A percentile compares a stretch with the other conserved stretches of the same genome.
Conservation (phyloP, 1,140 invertebrate species). For the Aporrectodea caliginosa region DNA sequence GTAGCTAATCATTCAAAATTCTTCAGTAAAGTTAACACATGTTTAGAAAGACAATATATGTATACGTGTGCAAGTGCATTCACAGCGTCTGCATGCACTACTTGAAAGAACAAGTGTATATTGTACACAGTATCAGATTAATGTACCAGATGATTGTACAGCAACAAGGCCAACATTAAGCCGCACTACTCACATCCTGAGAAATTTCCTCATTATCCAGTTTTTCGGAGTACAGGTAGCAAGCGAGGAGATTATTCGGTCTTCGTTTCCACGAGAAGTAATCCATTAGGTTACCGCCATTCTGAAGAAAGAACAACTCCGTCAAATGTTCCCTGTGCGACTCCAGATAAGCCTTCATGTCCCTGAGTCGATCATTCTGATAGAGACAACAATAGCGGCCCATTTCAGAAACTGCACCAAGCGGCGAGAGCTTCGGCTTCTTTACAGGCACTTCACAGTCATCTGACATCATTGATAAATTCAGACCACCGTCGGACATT, state of each 20-base stretch:
- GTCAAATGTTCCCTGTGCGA: conserved; percentile 74
- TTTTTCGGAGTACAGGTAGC: conserved; percentile 70
- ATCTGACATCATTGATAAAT: not conserved
- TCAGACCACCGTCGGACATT: not conserved
- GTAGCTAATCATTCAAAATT: too few relatives aligned
- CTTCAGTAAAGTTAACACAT: too few relatives aligned
- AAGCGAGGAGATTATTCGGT: conserved; percentile 67
- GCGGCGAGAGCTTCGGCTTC: not conserved
- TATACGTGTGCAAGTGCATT: too few relatives aligned
- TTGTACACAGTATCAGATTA: too few relatives aligned
- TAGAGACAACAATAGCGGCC: conserved; percentile 45
- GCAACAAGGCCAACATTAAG: too few relatives aligned
- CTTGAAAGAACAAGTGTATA: too few relatives aligned
- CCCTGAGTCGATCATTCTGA: conserved; percentile 41
- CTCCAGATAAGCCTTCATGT: conserved; percentile 54
- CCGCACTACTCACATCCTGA: not conserved
- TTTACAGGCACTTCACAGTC: not conserved
- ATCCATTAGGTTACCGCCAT: conserved; percentile 81
- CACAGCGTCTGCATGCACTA: too few relatives aligned
- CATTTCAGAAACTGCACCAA: conserved; percentile 38
- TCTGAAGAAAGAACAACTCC: conserved; percentile 79
- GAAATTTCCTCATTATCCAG: conserved; percentile 49
- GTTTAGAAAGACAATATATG: too few relatives aligned
- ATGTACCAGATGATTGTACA: too few relatives aligned
- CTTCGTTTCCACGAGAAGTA: conserved; percentile 75